Evolutionary conservation across 2,113 vertebrate genomes (phyloP).

Genomic region (Marmota monax): DNA sequence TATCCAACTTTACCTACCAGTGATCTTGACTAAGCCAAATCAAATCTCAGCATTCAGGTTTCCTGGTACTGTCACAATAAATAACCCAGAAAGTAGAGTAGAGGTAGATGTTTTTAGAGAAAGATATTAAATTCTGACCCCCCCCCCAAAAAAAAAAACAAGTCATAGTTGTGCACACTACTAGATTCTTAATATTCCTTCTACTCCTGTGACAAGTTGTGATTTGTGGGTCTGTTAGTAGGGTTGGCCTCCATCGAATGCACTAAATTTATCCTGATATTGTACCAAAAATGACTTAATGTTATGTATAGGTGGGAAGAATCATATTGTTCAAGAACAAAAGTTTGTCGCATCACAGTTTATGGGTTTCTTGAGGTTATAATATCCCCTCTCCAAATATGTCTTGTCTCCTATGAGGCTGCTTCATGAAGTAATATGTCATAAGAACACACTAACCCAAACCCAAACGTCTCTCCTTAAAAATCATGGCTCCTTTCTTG

Average conservation of each 20-base stretch:
- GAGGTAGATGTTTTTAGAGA: not conserved
- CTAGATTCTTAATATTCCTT: slow-evolving; percentile 4
- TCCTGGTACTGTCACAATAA: not conserved
- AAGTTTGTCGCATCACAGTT: slow-evolving; percentile 7
- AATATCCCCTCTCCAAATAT: not conserved
- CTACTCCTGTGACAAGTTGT: not conserved
- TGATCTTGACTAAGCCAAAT: not conserved
- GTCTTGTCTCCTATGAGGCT: slow-evolving; percentile 30
- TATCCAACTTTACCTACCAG: not conserved
- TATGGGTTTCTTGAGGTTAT: slow-evolving; percentile 57
- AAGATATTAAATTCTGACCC: not conserved
- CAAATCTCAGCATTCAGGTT: not conserved
- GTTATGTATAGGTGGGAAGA: not conserved
- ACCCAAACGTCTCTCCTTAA: not conserved
- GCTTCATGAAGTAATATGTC: not conserved
- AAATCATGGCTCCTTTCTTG: slow-evolving; percentile 14
- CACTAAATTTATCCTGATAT: slow-evolving; percentile 44
- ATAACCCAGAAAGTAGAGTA: not conserved
- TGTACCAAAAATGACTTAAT: slow-evolving; percentile 46
- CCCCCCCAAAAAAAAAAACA: not conserved
- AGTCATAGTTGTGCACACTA: not conserved
- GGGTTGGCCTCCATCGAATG: not conserved
- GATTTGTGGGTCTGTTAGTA: slow-evolving; percentile 37
- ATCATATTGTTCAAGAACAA: not conserved
- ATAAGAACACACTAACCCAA: slow-evolving; percentile 27